phyloP scores from a whole-genome alignment of 2,888 invertebrate genomes.

The Acheta domesticus region DNA sequence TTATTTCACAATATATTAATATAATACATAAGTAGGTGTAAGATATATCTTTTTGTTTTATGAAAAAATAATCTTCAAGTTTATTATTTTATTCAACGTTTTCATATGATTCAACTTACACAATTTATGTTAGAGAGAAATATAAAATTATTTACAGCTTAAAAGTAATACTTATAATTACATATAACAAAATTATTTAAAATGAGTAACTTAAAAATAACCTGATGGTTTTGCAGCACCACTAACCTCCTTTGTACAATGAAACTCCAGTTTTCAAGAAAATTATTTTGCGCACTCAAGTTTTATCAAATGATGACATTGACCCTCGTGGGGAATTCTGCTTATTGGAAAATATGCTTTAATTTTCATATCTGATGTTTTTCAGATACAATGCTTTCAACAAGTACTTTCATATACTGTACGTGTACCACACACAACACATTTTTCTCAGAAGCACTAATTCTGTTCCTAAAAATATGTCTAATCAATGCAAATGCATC shows the following conservation, averaged over 20 bases:
- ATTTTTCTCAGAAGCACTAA: too few relatives aligned
- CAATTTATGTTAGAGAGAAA: not conserved
- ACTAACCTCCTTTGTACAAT: not conserved
- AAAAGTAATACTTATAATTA: not conserved
- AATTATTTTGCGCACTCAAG: too few relatives aligned
- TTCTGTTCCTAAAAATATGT: too few relatives aligned
- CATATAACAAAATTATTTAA: not conserved
- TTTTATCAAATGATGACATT: too few relatives aligned
- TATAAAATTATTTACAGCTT: conserved; percentile 1
- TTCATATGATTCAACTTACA: not conserved
- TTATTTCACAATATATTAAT: conserved; percentile 18
- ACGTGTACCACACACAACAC: too few relatives aligned
- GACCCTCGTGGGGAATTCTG: too few relatives aligned
- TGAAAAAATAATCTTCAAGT: not conserved
- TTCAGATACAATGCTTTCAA: too few relatives aligned
- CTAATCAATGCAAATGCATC: too few relatives aligned
- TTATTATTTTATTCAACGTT: not conserved
- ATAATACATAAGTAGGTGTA: not conserved
- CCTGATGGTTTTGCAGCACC: conserved; percentile 18
- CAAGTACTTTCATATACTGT: too few relatives aligned
- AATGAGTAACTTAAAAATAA: not conserved
- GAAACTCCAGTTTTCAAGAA: too few relatives aligned
- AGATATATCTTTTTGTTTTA: not conserved
- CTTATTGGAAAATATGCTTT: too few relatives aligned
- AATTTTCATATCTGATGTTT: too few relatives aligned